Evolutionary conservation across 2,888 invertebrate genomes (phyloP), one percentile per base, ranked within the genome.

Genomic region (Drosophila nr. fundita): DNA sequence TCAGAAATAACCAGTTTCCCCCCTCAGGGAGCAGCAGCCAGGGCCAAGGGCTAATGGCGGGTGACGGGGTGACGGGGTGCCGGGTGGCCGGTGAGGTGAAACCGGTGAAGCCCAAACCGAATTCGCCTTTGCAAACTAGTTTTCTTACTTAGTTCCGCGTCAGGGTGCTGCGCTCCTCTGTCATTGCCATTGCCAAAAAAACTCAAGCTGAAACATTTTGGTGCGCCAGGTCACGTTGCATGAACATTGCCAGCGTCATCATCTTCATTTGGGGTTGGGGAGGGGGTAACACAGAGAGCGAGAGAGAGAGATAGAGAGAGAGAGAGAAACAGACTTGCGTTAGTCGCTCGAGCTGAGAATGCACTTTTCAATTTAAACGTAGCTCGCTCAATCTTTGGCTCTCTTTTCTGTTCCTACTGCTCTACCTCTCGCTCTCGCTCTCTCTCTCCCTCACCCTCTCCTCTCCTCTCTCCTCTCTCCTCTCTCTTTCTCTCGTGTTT

Each of bases 61-160:
- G 32, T 30, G 62, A 48, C 42, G 42, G 42, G 21, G 36, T 15
- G 15, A 38, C 18, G 38, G 38, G 38, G 3, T 45, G 21, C 21
- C 45, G 45, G 24, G 32, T 32, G 45, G 34, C 21, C 27, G 21
- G 53, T 18, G 36, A 13, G 49, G 60, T 52, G 62, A 48, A 79
- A 68, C 68, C 64, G 64, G 54, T 57, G 75, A 79, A 57, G 65
- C 50, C 52, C 53, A 50, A 73, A 55, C 38, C 53, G 21, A 49
- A 49, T 60, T 32, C 24, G 62, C 49, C 79, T 64, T 70, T 64
- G 49, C 50, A 84, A 85, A 85, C 84, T 76, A 84, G 84, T 89
- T 81, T 72, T 68, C 63, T 68, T 89, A 87, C 63, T 77, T 87
- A 87, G 83, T 89, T 84, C 87, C 81, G 83, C 85, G 71, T 82